Base-by-base conservation (phyloP, 2,797 vertebrate genomes). In the Glyptemys insculpta region DNA sequence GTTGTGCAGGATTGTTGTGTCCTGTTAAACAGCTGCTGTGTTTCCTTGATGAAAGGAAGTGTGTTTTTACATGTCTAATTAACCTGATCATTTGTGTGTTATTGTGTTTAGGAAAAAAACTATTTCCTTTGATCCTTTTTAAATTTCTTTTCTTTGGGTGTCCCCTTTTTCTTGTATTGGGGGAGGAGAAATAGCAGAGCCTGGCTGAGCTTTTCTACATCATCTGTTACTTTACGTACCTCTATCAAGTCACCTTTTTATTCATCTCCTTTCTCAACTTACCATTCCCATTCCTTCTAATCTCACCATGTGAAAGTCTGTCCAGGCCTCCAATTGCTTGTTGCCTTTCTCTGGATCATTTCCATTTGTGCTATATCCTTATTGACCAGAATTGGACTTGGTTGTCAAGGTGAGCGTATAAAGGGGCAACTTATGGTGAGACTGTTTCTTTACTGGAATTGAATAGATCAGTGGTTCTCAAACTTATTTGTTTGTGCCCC, bases 271-370 rank as follows among this genome's bases (percentile, higher is more conserved):
- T 85, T 90, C 81, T 14, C 74, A 84, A 87, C 72, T 21, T 72
- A 80, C 53, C 16, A 18, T 68, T 92, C 87, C 79, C 9, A 9
- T 25, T 68, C n/a, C 47, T 81, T 81, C 1, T 72, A 72, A 41
- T 41, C 19, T 72, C 19, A 5, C 19, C 68, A 41, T 53, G 27
- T 37, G 54, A 79, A 86, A 34, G 34, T 57, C 90, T 9, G 90
- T 81, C 94, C 89, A 84, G 92, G 44, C 31, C 25, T 78, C 5
- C 37, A 10, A 12, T 44, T 3, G 19, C 50, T 95, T 92, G 90
- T 81, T 78, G 23, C 44, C 87, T 95, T 83, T 50, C 50, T 81
- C 44, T 90, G 1, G 34, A 88, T 31, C 15, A 89, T 16, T 91
- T 79, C n/a, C 11, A 21, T 12, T 94, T 89, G 49, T 62, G 4